These are phyloP conservation scores for Numenius phaeopus DNA, from an alignment of 2,797 vertebrate genomes.

Conservation along the genomic window DNA sequence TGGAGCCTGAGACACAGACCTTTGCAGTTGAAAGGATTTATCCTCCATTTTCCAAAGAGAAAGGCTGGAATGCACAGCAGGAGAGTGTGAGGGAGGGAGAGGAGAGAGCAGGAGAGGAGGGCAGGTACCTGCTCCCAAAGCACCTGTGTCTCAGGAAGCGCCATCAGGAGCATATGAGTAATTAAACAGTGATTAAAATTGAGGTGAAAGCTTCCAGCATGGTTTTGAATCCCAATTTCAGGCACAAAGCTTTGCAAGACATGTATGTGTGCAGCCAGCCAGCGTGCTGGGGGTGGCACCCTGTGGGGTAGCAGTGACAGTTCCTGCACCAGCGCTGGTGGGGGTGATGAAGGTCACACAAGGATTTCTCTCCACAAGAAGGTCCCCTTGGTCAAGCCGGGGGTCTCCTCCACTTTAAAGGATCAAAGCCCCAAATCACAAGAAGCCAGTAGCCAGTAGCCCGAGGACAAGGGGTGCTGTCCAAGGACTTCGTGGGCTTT, in stretches of 20 bases:
- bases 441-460: background rate
- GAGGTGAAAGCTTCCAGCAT: background rate
- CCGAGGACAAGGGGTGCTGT: background rate
- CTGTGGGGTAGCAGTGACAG: background rate
- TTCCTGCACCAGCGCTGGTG: background rate
- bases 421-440: background rate
- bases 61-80: background rate
- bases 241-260: background rate
- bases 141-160: background rate
- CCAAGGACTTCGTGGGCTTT: background rate
- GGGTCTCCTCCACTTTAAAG: background rate
- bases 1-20: background rate
- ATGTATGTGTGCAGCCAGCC: fast-evolving
- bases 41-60: background rate
- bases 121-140: background rate
- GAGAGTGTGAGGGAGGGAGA: background rate
- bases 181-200: background rate
- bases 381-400: background rate
- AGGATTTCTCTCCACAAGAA: background rate
- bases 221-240: background rate
- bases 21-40: background rate
- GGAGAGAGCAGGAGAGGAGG: background rate
- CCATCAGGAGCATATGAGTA: background rate
- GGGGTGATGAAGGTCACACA: background rate
- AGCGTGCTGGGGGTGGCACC: fast-evolving